phyloP scores from a whole-genome alignment of 2,113 vertebrate genomes.

The Cottus gobio region DNA sequence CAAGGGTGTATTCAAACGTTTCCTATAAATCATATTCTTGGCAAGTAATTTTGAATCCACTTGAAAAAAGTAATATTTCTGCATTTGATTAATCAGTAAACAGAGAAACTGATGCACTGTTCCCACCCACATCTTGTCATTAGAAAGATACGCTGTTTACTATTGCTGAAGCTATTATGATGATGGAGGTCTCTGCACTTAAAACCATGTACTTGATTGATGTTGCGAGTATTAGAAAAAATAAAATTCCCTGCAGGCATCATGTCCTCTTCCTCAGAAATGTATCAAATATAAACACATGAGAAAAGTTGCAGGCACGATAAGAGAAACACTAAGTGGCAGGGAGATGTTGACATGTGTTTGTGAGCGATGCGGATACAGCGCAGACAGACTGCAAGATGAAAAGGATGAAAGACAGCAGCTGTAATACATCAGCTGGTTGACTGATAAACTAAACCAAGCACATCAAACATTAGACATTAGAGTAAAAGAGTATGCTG shows the following conservation, averaged over 20 bases:
- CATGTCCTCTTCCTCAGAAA: conserved; percentile 4
- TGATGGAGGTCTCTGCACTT: conserved; percentile 22
- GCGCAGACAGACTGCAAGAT: conserved; percentile 4
- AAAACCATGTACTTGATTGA: not conserved
- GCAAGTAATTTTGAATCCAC: conserved; percentile 7
- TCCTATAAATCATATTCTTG: not conserved
- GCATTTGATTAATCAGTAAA: not conserved
- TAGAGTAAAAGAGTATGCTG: not conserved
- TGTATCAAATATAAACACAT: conserved; percentile 17
- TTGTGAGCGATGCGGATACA: conserved; percentile 6
- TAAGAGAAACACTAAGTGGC: not conserved
- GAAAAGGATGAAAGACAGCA: conserved; percentile 20
- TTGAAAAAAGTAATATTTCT: conserved; percentile 13
- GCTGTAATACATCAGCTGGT: conserved; percentile 25
- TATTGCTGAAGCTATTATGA: not conserved
- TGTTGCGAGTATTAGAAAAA: not conserved
- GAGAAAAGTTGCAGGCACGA: not conserved
- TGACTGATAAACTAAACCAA: not conserved
- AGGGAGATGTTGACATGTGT: not conserved
- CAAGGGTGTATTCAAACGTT: not conserved
- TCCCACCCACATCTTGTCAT: conserved; percentile 52
- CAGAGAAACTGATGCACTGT: conserved; percentile 22
- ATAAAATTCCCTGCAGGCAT: not conserved
- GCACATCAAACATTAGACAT: not conserved
- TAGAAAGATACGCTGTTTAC: conserved; percentile 8